Percentiles rank a stretch among this genome's conserved stretches.
Evolutionary conservation across 1,140 invertebrate species (phyloP).

Genomic region (Drosophila kohkoa): DNA sequence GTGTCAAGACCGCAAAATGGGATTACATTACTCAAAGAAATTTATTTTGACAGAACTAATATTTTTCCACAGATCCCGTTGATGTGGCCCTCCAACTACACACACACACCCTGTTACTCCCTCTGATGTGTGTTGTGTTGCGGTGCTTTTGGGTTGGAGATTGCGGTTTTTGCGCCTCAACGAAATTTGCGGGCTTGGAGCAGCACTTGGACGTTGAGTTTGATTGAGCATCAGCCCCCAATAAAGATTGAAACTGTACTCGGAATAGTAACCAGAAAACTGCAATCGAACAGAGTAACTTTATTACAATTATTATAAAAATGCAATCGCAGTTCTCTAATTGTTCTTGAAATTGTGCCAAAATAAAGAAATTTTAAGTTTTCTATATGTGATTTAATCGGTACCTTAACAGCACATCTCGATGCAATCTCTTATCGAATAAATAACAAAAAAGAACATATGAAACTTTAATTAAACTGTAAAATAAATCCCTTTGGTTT

Average conservation of each 20-base stretch:
- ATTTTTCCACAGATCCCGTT: slow-evolving; percentile 78
- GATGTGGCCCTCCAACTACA: slow-evolving; percentile 40
- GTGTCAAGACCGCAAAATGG: slow-evolving; percentile 80
- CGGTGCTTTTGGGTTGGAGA: slow-evolving; percentile 14
- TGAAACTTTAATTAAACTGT: too few relatives aligned
- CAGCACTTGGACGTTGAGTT: slow-evolving; percentile 24
- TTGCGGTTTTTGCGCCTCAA: slow-evolving; percentile 31
- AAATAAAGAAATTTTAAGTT: too few relatives aligned
- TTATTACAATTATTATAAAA: too few relatives aligned
- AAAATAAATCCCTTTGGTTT: not conserved
- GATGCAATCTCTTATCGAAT: too few relatives aligned
- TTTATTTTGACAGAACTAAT: slow-evolving; percentile 85
- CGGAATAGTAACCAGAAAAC: not conserved
- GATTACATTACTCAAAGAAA: slow-evolving; percentile 84
- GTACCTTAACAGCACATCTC: too few relatives aligned
- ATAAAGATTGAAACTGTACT: not conserved
- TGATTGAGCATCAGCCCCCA: slow-evolving; percentile 19
- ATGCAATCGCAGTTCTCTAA: too few relatives aligned
- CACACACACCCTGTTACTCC: not conserved
- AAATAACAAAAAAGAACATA: not conserved
- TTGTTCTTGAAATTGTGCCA: too few relatives aligned
- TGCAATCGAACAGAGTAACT: not conserved
- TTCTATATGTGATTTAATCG: too few relatives aligned
- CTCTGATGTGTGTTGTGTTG: not conserved
- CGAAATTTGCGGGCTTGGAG: not conserved